Conservation (phyloP, 2,797 vertebrate genomes). For the Phrynocephalus forsythii region DNA sequence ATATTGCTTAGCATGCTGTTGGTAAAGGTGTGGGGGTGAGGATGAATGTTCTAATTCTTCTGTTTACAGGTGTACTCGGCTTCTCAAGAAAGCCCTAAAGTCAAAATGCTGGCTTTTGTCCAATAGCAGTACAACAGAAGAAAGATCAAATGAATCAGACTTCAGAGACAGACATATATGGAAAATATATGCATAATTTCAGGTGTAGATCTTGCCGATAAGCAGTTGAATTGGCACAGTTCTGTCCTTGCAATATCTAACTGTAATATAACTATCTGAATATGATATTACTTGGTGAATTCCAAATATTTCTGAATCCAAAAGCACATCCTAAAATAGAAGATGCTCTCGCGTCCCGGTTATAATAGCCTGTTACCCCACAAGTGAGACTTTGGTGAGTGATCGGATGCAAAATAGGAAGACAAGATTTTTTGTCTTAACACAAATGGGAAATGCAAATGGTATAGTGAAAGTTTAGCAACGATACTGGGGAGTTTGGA, state of each 20-base stretch:
- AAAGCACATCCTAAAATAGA: too few relatives aligned
- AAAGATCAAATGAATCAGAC: background rate
- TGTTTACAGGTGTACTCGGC: slow-evolving; percentile 1
- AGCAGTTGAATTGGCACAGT: background rate
- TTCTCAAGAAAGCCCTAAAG: slow-evolving; percentile 32
- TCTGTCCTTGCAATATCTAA: background rate
- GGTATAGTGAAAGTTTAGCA: background rate
- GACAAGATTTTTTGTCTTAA: background rate
- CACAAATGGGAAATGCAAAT: background rate
- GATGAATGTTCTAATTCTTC: background rate
- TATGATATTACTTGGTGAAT: too few relatives aligned
- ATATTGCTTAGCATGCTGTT: background rate
- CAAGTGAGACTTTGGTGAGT: background rate
- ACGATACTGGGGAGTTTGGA: background rate
- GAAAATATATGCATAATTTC: fast-evolving
- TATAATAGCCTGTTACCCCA: background rate
- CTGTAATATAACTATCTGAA: too few relatives aligned
- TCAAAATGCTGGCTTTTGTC: slow-evolving; percentile 15
- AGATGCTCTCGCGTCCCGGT: background rate
- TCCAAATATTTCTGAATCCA: too few relatives aligned
- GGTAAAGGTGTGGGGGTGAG: too few relatives aligned
- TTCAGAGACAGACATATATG: fast-evolving
- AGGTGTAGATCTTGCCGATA: background rate
- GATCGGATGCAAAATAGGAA: background rate
- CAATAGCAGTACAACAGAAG: background rate